Percentiles rank a stretch among this genome's conserved stretches.
Conservation (phyloP, 2,113 vertebrate species). For the Turnix velox region DNA sequence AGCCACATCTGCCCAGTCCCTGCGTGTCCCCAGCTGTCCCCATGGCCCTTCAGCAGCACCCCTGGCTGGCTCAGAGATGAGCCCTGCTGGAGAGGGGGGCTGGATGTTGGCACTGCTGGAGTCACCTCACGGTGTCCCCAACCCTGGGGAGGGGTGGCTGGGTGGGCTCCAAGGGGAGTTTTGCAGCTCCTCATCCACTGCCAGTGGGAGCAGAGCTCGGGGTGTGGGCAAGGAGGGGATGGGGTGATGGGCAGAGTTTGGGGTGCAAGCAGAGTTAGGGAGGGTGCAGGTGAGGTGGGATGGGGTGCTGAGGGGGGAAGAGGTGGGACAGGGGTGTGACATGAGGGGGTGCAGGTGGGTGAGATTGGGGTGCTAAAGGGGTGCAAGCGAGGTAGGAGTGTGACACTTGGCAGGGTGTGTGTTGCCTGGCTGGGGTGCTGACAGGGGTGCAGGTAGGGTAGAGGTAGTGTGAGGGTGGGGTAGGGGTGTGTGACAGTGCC, state of each 20-base stretch:
- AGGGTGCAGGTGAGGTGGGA: background rate
- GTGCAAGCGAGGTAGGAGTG: background rate
- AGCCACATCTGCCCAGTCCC: background rate
- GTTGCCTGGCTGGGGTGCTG: too few species aligned
- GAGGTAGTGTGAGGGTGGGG: background rate
- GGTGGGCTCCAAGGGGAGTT: background rate
- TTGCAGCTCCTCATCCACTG: background rate
- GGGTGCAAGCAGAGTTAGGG: background rate
- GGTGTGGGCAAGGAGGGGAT: background rate
- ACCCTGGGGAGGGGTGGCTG: background rate
- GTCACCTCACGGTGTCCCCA: background rate
- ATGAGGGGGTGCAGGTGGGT: background rate
- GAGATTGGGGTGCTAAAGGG: background rate
- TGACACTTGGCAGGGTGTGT: too few species aligned
- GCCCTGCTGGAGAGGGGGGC: fast-evolving
- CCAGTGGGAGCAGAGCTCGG: background rate
- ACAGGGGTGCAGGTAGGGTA: background rate
- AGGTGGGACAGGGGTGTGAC: too few species aligned
- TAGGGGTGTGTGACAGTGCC: background rate
- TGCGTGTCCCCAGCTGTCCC: background rate
- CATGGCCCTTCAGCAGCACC: background rate
- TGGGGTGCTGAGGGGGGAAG: too few species aligned
- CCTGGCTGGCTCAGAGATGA: background rate
- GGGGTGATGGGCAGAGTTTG: fast-evolving
- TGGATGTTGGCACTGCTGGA: fast-evolving